Evolutionary conservation across 2,797 vertebrate species (phyloP).

Genomic region (Pelochelys cantorii): DNA sequence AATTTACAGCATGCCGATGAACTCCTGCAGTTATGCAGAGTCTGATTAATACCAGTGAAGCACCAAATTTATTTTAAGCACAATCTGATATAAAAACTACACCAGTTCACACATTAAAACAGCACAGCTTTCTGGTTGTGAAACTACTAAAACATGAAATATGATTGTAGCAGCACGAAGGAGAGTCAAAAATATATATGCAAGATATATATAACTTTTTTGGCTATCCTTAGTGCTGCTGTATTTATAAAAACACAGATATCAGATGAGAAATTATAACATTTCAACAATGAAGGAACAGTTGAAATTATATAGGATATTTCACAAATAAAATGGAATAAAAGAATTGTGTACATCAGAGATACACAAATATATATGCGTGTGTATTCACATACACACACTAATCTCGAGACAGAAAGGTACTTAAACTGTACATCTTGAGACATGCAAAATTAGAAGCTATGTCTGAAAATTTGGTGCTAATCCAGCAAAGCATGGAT

Average conservation of each 20-base stretch:
- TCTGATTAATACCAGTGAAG: neutral
- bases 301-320: neutral
- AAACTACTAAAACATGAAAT: neutral
- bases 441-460: neutral
- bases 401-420: neutral
- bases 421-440: neutral
- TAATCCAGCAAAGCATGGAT: neutral
- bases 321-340: neutral
- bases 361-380: neutral
- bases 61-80: neutral
- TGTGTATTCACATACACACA: neutral
- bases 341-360: neutral
- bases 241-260: neutral
- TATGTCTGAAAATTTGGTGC: neutral
- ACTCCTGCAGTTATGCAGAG: neutral
- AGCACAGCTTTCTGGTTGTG: neutral
- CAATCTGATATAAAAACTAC: neutral
- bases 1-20: neutral
- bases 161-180: constrained; percentile 24
- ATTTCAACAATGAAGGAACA: neutral
- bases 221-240: too few species aligned
- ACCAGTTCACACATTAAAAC: neutral
- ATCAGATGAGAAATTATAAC: neutral
- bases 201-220: neutral
- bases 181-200: neutral